Evolutionary conservation across 2,113 vertebrate species (phyloP).

Genomic region (Cyprinodon variegatus): DNA sequence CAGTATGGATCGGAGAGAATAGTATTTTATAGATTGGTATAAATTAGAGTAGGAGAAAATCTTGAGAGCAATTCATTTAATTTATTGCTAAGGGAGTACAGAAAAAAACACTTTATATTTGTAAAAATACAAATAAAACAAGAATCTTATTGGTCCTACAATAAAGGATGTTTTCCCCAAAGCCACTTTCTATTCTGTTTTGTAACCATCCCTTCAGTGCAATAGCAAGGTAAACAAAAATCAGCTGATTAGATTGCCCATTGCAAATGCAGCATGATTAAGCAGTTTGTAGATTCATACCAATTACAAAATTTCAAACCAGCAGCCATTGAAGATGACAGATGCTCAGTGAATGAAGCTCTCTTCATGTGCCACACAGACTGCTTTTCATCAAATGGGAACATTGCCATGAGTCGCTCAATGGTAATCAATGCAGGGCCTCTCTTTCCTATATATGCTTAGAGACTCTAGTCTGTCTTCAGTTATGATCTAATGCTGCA

Average conservation of each 20-base stretch:
- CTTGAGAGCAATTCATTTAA: not conserved
- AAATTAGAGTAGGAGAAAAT: slow-evolving; percentile 3
- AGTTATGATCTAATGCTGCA: slow-evolving; percentile 22
- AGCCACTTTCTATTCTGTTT: slow-evolving; percentile 1
- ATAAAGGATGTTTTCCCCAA: not conserved
- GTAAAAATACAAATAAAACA: slow-evolving; percentile 44
- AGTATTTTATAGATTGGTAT: not conserved
- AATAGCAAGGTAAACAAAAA: slow-evolving; percentile 12
- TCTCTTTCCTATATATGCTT: slow-evolving; percentile 42
- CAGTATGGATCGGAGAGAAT: slow-evolving; percentile 4
- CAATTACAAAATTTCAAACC: slow-evolving; percentile 51
- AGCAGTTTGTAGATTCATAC: slow-evolving; percentile 41
- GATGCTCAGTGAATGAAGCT: slow-evolving; percentile 48
- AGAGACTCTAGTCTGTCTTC: slow-evolving; percentile 38
- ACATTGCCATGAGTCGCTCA: slow-evolving; percentile 33
- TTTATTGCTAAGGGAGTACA: not conserved
- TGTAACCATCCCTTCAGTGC: slow-evolving; percentile 10
- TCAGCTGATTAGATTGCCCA: slow-evolving; percentile 50
- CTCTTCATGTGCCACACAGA: slow-evolving; percentile 12
- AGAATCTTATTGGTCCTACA: slow-evolving; percentile 67
- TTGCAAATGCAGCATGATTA: slow-evolving; percentile 51
- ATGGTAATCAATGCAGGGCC: slow-evolving; percentile 56
- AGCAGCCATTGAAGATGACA: slow-evolving; percentile 38
- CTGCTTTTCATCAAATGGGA: slow-evolving; percentile 30
- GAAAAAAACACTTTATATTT: slow-evolving; percentile 20